phyloP scores from a whole-genome alignment of 2,797 vertebrate genomes.

The Ambastaia sidthimunki region DNA sequence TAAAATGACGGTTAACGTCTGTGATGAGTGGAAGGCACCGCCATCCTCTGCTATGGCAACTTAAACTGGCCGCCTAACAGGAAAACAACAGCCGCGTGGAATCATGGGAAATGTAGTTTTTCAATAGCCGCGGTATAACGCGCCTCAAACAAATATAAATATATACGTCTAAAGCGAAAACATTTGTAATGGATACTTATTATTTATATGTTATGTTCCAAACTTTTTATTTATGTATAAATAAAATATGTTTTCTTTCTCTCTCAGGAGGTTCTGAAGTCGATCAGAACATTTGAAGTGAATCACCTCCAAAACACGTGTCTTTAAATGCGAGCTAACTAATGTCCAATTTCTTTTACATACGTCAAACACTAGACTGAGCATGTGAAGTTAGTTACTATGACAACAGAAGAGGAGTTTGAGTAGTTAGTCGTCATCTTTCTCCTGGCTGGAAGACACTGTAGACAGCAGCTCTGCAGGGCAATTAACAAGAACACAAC shows the following conservation, averaged over 20 bases:
- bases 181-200: too few species aligned
- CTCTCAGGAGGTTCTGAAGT: too few species aligned
- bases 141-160: too few species aligned
- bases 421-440: neutral
- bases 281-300: too few species aligned
- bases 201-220: too few species aligned
- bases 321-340: conserved; percentile 27
- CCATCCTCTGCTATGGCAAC: conserved; percentile 85
- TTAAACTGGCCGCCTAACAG: conserved; percentile 91
- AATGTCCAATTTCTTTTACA: conserved; percentile 5
- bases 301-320: conserved; percentile 23
- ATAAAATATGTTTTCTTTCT: too few species aligned
- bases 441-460: too few species aligned
- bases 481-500: neutral
- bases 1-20: neutral
- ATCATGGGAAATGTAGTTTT: conserved; percentile 80
- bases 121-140: too few species aligned
- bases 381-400: conserved; percentile 14
- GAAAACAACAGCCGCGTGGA: conserved; percentile 60
- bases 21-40: neutral
- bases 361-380: conserved; percentile 7
- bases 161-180: too few species aligned
- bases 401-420: conserved; percentile 20
- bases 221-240: too few species aligned
- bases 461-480: neutral